These are phyloP conservation scores for Aethes cnicana DNA, from an alignment of 2,888 invertebrate species.

Conservation along the genomic window DNA sequence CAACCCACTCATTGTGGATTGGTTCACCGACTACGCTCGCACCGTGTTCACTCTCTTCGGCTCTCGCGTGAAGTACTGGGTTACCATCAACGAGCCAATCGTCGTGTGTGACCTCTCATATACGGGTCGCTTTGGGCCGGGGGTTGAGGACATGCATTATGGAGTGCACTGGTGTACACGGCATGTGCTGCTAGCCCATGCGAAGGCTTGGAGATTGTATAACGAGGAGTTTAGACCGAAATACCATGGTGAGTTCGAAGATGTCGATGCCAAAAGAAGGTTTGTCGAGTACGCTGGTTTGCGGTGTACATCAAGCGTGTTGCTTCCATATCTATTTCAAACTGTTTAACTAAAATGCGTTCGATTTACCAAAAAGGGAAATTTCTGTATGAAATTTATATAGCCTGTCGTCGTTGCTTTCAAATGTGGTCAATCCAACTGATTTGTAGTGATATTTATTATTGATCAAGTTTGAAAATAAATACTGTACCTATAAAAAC, in stretches of 20 bases:
- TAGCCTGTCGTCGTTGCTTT: too few species aligned
- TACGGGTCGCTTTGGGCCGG: constrained; percentile 54
- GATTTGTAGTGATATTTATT: too few species aligned
- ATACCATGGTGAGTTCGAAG: constrained; percentile 8
- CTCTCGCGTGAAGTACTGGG: constrained; percentile 79
- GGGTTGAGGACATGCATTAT: constrained; percentile 52
- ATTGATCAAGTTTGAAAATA: too few species aligned
- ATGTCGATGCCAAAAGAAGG: too few species aligned
- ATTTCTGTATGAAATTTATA: too few species aligned
- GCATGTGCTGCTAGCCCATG: constrained; percentile 82
- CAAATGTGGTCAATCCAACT: too few species aligned
- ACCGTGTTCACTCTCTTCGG: constrained; percentile 75
- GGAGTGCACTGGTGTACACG: constrained; percentile 81
- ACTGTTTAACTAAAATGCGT: too few species aligned
- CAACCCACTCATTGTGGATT: constrained; percentile 78
- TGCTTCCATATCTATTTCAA: too few species aligned
- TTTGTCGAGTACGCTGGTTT: too few species aligned
- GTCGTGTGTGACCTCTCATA: constrained; percentile 57
- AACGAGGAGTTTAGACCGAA: constrained; percentile 63
- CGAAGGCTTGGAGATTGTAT: constrained; percentile 79
- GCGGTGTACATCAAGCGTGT: too few species aligned
- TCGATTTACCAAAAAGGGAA: too few species aligned
- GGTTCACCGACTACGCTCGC: constrained; percentile 78
- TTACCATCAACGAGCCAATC: constrained; percentile 83
- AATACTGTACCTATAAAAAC: too few species aligned